Conservation (phyloP, 2,888 invertebrate species). For the Selenia dentaria region DNA sequence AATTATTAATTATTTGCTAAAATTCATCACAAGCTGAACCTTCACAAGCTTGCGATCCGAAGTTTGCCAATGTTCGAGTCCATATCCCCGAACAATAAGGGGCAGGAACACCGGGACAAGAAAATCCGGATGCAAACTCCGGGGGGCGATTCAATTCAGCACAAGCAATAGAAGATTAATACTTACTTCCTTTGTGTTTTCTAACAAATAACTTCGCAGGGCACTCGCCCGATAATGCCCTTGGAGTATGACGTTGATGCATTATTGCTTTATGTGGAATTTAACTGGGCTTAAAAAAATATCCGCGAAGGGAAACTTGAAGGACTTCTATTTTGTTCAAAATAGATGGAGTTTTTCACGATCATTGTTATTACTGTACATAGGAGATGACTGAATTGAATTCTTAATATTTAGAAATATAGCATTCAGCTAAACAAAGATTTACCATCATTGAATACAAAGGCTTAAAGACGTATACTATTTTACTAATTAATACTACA, state of each 20-base stretch:
- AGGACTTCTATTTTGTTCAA: background rate
- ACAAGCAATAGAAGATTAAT: constrained; percentile 74
- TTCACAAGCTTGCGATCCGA: too few species aligned
- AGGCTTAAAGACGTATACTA: too few species aligned
- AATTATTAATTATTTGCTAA: too few species aligned
- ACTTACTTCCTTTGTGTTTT: constrained; percentile 70
- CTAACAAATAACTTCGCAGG: constrained; percentile 56
- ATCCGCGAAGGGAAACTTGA: background rate
- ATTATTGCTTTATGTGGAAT: constrained; percentile 51
- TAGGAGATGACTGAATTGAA: too few species aligned
- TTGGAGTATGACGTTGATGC: constrained; percentile 56
- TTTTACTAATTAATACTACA: too few species aligned
- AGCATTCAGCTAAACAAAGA: too few species aligned
- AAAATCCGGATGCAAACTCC: constrained; percentile 73
- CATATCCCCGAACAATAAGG: constrained; percentile 39
- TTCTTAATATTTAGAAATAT: too few species aligned
- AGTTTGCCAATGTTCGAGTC: too few species aligned
- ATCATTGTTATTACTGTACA: too few species aligned
- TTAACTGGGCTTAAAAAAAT: constrained; percentile 5
- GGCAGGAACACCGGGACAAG: constrained; percentile 54
- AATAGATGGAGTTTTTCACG: too few species aligned
- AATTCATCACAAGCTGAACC: too few species aligned
- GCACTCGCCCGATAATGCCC: constrained; percentile 45
- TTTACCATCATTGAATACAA: too few species aligned
- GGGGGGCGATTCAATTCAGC: constrained; percentile 54